Evolutionary conservation across 2,113 vertebrate genomes (phyloP), one percentile per base, ranked within the genome.

Genomic region (Syrrhaptes paradoxus): DNA sequence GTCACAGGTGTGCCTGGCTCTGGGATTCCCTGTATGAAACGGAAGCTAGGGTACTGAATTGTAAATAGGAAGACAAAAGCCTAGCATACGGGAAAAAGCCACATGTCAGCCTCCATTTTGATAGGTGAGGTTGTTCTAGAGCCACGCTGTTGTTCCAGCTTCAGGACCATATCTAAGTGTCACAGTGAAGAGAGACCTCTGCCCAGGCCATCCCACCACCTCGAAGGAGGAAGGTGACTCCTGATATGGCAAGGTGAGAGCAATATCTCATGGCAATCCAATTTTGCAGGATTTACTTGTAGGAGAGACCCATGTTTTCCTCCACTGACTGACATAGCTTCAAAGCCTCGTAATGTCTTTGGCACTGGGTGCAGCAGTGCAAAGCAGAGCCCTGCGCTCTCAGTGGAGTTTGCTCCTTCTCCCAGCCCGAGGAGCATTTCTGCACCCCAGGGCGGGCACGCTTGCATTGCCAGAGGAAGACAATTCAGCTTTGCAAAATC

Each of bases 401-500:
- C 17, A 0, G 28, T 79, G 41, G 66, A 28, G 11, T n/a, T 93
- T 62, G 24, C 51, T 90, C 32, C 52, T 91, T 87, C 61, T 89
- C 73, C 32, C 20, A 74, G 59, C 61, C 75, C 1, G 1, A 93
- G 68, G 73, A 93, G 11, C 48, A 48, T 87, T 87, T 92, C 80
- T 84, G 52, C 66, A 84, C 46, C 34, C 72, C 4, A 7, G 38
- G 61, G 55, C 21, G 24, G 71, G 43, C 19, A 5, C 1, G 3
- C 24, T 59, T 87, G 57, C 43, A 41, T 54, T 90, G 75, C 67
- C 70, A 90, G 82, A 81, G 48, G 72, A 93, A 86, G 43, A 90
- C 59, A 90, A 86, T 84, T 88, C 24, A 79, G 48, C 65, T 93
- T 86, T 86, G 59, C 29, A 12, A 93, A 94, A 81, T 86, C 43